phyloP scores from a whole-genome alignment of 2,797 vertebrate genomes.

The Tenualosa thibaudeaui region DNA sequence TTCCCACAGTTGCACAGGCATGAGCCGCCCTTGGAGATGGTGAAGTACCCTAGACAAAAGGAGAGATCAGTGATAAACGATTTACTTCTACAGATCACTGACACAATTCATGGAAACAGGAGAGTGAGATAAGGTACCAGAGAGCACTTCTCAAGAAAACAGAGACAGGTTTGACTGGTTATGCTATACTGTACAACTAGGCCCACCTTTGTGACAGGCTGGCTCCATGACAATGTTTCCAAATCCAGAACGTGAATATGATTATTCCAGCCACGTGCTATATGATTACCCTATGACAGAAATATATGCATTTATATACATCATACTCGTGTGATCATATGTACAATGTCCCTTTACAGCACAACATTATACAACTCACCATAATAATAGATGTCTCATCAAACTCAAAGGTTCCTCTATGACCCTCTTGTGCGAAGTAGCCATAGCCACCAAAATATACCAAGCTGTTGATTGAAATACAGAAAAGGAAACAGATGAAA shows the following conservation, averaged over 20 bases:
- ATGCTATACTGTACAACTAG: not conserved
- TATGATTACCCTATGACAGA: constrained; percentile 69
- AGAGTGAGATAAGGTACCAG: not conserved
- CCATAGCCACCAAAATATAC: constrained; percentile 99
- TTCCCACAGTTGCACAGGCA: constrained; percentile 88
- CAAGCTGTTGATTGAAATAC: constrained; percentile 70
- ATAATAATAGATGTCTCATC: constrained; percentile 86
- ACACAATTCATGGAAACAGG: not conserved
- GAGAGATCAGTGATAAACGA: not conserved
- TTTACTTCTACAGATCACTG: not conserved
- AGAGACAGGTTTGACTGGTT: not conserved
- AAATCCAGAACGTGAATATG: constrained; percentile 92
- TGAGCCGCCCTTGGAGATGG: constrained; percentile 93
- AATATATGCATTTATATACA: not conserved
- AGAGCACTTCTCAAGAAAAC: not conserved
- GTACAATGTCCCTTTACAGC: not conserved
- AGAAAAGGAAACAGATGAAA: not conserved
- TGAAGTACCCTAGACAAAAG: constrained; percentile 77
- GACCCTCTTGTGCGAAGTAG: constrained; percentile 83
- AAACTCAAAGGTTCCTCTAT: constrained; percentile 89
- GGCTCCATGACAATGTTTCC: constrained; percentile 88
- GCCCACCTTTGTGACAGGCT: constrained; percentile 87
- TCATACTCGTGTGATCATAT: not conserved
- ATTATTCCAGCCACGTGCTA: constrained; percentile 93
- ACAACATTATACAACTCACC: not conserved